These are phyloP conservation scores for Maconellicoccus hirsutus DNA, from an alignment of 1,140 invertebrate genomes.

Conservation along the genomic window DNA sequence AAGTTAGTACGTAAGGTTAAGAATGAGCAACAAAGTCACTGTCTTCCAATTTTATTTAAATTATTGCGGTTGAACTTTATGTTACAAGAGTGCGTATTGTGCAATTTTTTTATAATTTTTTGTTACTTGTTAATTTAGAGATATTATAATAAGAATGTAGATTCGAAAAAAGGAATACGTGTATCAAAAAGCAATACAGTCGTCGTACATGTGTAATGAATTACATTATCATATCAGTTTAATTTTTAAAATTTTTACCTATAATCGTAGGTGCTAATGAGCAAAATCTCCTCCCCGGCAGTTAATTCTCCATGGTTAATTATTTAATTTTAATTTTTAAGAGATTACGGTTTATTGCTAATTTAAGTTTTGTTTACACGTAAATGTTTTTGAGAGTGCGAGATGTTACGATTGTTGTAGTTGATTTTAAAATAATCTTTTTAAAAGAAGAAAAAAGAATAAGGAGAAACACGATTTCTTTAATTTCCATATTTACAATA, in stretches of 20 bases:
- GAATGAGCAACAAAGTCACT: conserved; percentile 1
- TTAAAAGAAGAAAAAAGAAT: too few relatives aligned
- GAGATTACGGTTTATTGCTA: too few relatives aligned
- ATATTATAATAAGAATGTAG: not conserved
- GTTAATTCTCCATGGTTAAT: too few relatives aligned
- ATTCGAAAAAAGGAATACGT: not conserved
- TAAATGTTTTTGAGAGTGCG: too few relatives aligned
- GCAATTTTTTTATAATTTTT: too few relatives aligned
- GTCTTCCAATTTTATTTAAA: not conserved
- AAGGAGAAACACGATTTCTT: too few relatives aligned
- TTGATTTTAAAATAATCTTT: too few relatives aligned
- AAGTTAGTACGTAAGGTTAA: not conserved
- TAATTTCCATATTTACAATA: too few relatives aligned
- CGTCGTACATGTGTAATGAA: not conserved
- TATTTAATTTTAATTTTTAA: too few relatives aligned
- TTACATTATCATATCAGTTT: not conserved
- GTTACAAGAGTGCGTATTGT: not conserved
- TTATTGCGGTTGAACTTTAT: not conserved
- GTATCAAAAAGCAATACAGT: conserved; percentile 18
- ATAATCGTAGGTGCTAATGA: not conserved
- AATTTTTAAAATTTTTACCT: not conserved
- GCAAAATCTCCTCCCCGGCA: too few relatives aligned
- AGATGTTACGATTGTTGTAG: too few relatives aligned
- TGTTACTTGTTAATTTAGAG: not conserved
- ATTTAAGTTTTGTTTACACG: too few relatives aligned